Evolutionary conservation across 2,888 invertebrate species (phyloP).

Genomic region (Fissipunctia ypsillon): DNA sequence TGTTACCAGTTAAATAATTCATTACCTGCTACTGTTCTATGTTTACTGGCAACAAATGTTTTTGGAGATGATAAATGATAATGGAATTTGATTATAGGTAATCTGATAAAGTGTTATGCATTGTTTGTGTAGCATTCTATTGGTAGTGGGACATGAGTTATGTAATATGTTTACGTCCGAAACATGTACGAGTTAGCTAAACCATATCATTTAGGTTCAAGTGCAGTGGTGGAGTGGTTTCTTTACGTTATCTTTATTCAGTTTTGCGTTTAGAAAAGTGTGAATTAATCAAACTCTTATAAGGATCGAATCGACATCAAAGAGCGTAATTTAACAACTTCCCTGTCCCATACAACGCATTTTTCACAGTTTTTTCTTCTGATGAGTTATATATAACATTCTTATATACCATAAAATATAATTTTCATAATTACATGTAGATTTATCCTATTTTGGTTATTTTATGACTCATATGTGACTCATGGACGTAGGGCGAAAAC

Average conservation of each 20-base stretch:
- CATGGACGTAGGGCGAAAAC: too few species aligned
- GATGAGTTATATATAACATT: too few species aligned
- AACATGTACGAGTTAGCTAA: background rate
- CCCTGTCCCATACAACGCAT: too few species aligned
- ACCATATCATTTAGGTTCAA: background rate
- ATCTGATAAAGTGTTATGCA: slow-evolving; percentile 15
- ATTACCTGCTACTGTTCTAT: slow-evolving; percentile 49
- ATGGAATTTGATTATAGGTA: slow-evolving; percentile 25
- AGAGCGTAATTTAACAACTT: background rate
- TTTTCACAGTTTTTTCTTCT: too few species aligned
- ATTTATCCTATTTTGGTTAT: too few species aligned
- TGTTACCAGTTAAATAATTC: slow-evolving; percentile 70
- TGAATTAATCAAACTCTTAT: too few species aligned
- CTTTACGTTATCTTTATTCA: background rate
- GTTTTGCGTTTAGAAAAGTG: background rate
- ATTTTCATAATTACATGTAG: too few species aligned
- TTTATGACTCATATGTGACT: too few species aligned
- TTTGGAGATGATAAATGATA: slow-evolving; percentile 42
- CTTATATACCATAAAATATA: too few species aligned
- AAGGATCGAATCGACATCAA: background rate
- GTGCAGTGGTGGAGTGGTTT: background rate
- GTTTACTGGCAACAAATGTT: slow-evolving; percentile 45
- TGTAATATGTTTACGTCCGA: background rate
- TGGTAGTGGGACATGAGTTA: background rate
- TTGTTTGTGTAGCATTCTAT: slow-evolving; percentile 4